Conservation (phyloP, 2,113 vertebrate species). For the Sander vitreus region DNA sequence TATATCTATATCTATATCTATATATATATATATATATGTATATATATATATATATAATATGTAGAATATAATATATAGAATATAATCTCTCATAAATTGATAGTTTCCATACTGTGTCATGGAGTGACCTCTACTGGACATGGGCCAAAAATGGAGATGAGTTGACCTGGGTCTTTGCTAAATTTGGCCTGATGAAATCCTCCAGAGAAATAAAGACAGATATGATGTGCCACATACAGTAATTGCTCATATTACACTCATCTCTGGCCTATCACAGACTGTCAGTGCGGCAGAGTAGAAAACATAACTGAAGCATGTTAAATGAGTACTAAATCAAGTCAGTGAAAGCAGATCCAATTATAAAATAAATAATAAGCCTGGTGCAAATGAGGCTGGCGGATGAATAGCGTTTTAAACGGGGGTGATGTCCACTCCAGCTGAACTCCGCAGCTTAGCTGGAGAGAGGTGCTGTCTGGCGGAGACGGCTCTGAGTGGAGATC, state of each 20-base stretch:
- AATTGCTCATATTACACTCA: slow-evolving; percentile 27
- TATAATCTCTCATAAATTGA: slow-evolving; percentile 21
- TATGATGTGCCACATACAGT: slow-evolving; percentile 14
- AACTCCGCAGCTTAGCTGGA: slow-evolving; percentile 48
- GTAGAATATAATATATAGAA: no score
- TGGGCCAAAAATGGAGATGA: slow-evolving; percentile 22
- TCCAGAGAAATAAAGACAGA: slow-evolving; percentile 24
- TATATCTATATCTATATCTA: no score
- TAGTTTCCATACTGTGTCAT: slow-evolving; percentile 2
- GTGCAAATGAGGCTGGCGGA: slow-evolving; percentile 61
- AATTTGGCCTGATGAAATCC: slow-evolving; percentile 23
- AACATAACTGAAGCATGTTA: slow-evolving; percentile 33
- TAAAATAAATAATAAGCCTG: slow-evolving; percentile 48
- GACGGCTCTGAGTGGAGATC: slow-evolving; percentile 70
- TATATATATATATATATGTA: no score
- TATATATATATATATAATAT: no score
- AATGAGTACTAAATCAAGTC: slow-evolving; percentile 47
- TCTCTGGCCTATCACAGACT: slow-evolving; percentile 25
- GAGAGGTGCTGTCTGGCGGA: slow-evolving; percentile 64
- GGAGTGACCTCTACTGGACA: slow-evolving; percentile 42
- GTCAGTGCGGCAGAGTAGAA: slow-evolving; percentile 19
- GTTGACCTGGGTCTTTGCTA: slow-evolving; percentile 30
- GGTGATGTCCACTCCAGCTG: slow-evolving; percentile 48
- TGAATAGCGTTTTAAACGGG: slow-evolving; percentile 53
- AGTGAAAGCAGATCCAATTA: slow-evolving; percentile 51